Base-by-base conservation (phyloP, 2,113 vertebrate species). In the Lutjanus erythropterus region DNA sequence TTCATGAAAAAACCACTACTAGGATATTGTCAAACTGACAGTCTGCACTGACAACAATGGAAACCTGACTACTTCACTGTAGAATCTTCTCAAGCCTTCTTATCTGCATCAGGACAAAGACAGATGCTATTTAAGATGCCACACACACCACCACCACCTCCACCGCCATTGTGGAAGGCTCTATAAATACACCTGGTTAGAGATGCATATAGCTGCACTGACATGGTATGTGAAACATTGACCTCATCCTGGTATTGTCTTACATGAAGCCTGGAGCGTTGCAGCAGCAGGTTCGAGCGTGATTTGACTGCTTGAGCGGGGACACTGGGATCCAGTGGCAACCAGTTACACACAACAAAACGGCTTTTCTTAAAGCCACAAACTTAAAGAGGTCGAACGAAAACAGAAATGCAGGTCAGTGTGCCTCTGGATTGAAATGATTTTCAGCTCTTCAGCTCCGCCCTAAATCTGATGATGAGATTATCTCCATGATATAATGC, bases 171-270 rank as follows among this genome's bases (percentile, higher is more conserved):
- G 76, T 71, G 16, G 23, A 71, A 0, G 52, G n/a, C 49, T 83
- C 90, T 85, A 92, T 89, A 91, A 92, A 92, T 93, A 92, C 71
- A 86, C 86, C 76, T 78, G 81, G 62, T 75, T 75, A 37, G 71
- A 75, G 81, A 85, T 79, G 81, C 78, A 87, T 74, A 83, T 71
- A 77, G 58, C 65, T 3, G 33, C 47, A 21, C 73, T 66, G 71
- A 79, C 84, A 80, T 35, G 72, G 49, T 62, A 78, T 80, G 68
- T 12, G 61, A 66, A 41, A n/a, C 74, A 12, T 31, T 75, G 71
- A 86, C 83, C 85, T 91, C 86, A 78, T 89, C 78, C 69, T 76
- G 72, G 76, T 83, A 66, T 84, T 76, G 81, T 83, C 78, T 92
- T 90, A 84, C 83, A 77, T 6, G 65, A 74, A 62, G 80, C 75